Base-by-base conservation (phyloP, 2,888 invertebrate species). In the Chouioia cunea region DNA sequence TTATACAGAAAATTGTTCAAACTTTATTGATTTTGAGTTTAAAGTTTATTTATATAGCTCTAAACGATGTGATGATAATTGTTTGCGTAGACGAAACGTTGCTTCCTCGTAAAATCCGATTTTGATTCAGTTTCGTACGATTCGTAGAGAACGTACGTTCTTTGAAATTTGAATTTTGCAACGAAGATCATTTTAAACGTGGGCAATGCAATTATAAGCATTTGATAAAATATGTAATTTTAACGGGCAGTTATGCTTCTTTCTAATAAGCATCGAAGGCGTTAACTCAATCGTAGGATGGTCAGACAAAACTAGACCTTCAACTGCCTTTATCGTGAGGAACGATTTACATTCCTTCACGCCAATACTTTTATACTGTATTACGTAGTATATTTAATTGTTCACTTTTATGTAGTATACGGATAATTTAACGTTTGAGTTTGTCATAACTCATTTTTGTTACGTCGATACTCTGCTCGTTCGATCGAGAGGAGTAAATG, bases 301-400 rank as follows among this genome's bases (percentile, higher is more conserved):
- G 12, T 36, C 36, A 6, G 10, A 60, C 47, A 14, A 67, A 8
- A 23, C 44, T 48, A 27, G 52, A 63, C 59, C 64, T 12, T 36
- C 23, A 62, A 73, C 71, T 73, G 73, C 73, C 73, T 72, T 74
- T 63, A 52, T n/a, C 47, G 57, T 23, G 71, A 70, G 72, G 74
- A 70, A 74, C 71, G 62, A 66, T 72, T 72, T 74, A 74, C 74
- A 72, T 72, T 74, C 74, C 72, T 74, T 64, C 53, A 67, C 44
- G 60, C 59, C 59, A 68, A 71, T 56, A 56, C 14, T 22, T 22
- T 47, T 23, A 22, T 47, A 44, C 50, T 68, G 56, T 50, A 66
- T 73, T 62, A 66, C 53, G 4, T 63, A 66, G 63, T 36, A 63
- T 20, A 52, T 59, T 59, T 64, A 58, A 53, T 62, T 67, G 58